Conservation (phyloP, 1,140 invertebrate genomes). For the Cephus cinctus region DNA sequence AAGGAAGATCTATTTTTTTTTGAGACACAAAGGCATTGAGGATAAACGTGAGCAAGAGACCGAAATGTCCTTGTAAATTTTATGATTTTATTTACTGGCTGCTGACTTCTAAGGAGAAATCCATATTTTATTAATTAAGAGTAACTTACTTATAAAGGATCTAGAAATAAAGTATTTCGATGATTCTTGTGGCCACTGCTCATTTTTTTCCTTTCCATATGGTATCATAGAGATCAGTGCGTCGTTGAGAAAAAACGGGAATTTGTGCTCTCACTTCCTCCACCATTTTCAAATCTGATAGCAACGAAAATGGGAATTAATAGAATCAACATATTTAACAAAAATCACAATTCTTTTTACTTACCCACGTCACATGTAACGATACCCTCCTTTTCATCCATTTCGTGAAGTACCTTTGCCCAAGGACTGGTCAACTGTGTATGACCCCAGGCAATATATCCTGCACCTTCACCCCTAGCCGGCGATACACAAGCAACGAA, state of each 20-base stretch:
- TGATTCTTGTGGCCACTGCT: too few relatives aligned
- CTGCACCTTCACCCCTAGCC: slow-evolving; percentile 68
- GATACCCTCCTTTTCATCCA: slow-evolving; percentile 71
- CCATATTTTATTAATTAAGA: too few relatives aligned
- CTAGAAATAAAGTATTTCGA: too few relatives aligned
- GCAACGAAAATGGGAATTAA: slow-evolving; percentile 18
- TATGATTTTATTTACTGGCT: too few relatives aligned
- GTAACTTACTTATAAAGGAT: too few relatives aligned
- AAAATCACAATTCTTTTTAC: slow-evolving; percentile 15
- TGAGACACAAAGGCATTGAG: too few relatives aligned
- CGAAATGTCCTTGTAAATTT: too few relatives aligned
- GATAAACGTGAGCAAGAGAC: too few relatives aligned
- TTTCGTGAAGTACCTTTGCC: slow-evolving; percentile 74
- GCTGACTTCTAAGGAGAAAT: too few relatives aligned
- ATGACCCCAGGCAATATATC: slow-evolving; percentile 89
- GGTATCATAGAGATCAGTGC: slow-evolving; percentile 79
- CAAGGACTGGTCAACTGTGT: slow-evolving; percentile 84
- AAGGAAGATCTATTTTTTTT: too few relatives aligned
- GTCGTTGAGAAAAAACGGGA: slow-evolving; percentile 73
- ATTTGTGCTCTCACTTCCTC: slow-evolving; percentile 79
- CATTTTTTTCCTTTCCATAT: slow-evolving; percentile 37
- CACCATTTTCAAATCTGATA: slow-evolving; percentile 71
- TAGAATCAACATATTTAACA: slow-evolving; percentile 11
- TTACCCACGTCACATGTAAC: slow-evolving; percentile 75
- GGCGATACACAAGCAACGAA: slow-evolving; percentile 75